These are phyloP conservation scores for Xestoiulus laeticollis DNA, from an alignment of 2,888 invertebrate genomes.

Conservation along the genomic window DNA sequence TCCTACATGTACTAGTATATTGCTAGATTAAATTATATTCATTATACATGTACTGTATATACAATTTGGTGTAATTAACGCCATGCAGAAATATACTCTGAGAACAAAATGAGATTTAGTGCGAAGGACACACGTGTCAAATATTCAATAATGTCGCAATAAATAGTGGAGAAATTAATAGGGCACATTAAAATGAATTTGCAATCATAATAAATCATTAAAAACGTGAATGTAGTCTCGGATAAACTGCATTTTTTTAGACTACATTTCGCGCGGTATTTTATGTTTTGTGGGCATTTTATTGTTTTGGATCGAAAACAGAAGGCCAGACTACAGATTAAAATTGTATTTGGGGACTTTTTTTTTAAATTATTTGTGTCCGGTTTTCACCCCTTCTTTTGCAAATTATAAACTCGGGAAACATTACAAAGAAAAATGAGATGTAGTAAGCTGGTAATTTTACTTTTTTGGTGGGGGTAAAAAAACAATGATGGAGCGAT, in stretches of 20 bases:
- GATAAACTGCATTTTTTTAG: not conserved
- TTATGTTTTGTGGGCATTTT: not conserved
- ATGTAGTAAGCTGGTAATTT: not conserved
- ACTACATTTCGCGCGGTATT: not conserved
- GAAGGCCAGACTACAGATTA: not conserved
- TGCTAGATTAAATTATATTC: not conserved
- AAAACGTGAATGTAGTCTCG: not conserved
- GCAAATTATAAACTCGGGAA: not conserved
- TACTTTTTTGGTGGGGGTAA: not conserved
- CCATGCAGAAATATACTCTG: not conserved
- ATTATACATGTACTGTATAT: not conserved
- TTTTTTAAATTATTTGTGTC: not conserved
- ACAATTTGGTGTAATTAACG: not conserved
- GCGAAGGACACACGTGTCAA: not conserved
- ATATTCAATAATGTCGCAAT: not conserved
- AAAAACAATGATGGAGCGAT: not conserved
- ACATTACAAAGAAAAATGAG: not conserved
- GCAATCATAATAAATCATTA: not conserved
- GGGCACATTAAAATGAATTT: not conserved
- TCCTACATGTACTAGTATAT: not conserved
- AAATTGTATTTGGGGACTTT: not conserved
- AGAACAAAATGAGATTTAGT: constrained; percentile 5
- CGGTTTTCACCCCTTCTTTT: not conserved
- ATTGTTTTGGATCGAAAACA: not conserved
- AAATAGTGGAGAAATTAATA: not conserved